Evolutionary conservation across 2,113 vertebrate genomes (phyloP).

Genomic region (Crotalus viridis): DNA sequence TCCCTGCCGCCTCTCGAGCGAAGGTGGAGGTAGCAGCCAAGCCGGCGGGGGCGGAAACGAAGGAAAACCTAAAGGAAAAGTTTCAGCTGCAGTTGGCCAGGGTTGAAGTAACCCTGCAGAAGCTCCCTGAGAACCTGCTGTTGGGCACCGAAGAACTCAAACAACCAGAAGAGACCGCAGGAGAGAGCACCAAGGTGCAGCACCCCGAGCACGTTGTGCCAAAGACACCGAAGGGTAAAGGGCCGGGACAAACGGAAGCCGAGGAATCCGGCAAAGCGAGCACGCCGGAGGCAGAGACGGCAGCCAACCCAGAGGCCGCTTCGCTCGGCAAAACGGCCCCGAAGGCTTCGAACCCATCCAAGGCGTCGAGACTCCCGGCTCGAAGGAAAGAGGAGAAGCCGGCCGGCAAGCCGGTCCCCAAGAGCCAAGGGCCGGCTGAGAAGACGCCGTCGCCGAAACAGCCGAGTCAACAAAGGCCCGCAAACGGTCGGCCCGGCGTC

Average conservation of each 20-base stretch:
- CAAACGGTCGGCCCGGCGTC: constrained; percentile 30
- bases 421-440: constrained; percentile 41
- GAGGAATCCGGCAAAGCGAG: constrained; percentile 12
- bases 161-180: neutral
- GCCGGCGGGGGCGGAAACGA: rapidly evolving
- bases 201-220: neutral
- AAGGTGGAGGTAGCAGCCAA: constrained; percentile 4
- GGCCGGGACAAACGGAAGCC: neutral
- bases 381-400: constrained; percentile 52
- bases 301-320: neutral
- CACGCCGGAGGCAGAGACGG: rapidly evolving
- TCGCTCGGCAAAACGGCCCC: constrained; percentile 16
- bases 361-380: constrained; percentile 27
- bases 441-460: constrained; percentile 49
- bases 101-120: constrained; percentile 27
- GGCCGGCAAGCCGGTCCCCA: constrained; percentile 27
- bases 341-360: constrained; percentile 50
- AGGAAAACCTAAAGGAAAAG: constrained; percentile 25
- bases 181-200: constrained; percentile 24
- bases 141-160: neutral
- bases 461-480: constrained; percentile 8
- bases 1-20: neutral
- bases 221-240: constrained; percentile 51
- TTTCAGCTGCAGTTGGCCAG: constrained; percentile 17
- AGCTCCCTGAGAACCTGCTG: neutral